Base-by-base conservation (phyloP, 2,888 invertebrate genomes). In the Escarpia spicata region DNA sequence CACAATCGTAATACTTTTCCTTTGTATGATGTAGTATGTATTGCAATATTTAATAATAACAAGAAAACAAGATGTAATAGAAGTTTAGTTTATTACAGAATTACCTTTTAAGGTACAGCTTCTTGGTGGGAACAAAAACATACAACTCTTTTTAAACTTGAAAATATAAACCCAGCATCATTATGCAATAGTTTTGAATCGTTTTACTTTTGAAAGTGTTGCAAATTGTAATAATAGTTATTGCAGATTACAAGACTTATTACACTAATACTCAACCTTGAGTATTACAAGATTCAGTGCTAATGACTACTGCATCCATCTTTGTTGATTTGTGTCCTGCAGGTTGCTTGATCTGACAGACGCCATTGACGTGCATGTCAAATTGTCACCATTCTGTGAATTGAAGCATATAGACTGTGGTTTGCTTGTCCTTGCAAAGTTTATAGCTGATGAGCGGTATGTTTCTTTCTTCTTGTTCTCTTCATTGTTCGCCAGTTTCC, bases 321-420 rank as follows among this genome's bases (percentile, higher is more conserved):
- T n/a, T n/a, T 75, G 75, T 75, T n/a, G 6, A 15, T 52, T 52
- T 52, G 12, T 92, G 43, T 37, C n/a, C 26, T 43, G 37, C 26
- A 93, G 93, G 75, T 75, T 93, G 92, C 58, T 92, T n/a, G 45
- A 92, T 43, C 91, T 93, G 45, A 60, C 43, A 2, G 92, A 92
- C 0, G 93, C 92, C 75, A 92, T 92, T 44, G n/a, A 43, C 1
- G 31, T 90, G 26, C 89, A 91, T 45, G 91, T 92, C 19, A 43
- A 43, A 44, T 15, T 37, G 37, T 75, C 45, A 31, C 58, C 52
- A 31, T 31, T 89, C 44, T 10, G 43, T 52, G 93, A 92, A 91
- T 37, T 58, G 37, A 92, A 92, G 92, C 89, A 58, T 26, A 26
- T 75, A 75, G 75, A 75, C n/a, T 75, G 75, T 26, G 92, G 91